These are phyloP conservation scores for Sesamia inferens DNA, from an alignment of 2,888 invertebrate genomes.

Conservation along the genomic window DNA sequence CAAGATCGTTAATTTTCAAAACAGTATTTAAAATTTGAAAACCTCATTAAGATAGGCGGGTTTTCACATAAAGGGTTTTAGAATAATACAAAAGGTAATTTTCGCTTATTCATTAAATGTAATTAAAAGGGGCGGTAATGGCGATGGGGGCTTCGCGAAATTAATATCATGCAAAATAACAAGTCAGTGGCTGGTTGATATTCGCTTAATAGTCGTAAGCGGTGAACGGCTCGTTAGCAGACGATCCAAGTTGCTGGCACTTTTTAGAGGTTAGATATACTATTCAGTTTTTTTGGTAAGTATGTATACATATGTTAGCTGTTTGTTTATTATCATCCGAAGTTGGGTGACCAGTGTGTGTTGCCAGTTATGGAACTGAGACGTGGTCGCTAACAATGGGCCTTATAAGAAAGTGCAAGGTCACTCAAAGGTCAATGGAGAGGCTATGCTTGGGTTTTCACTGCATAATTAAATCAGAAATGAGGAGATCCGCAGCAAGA, in stretches of 20 bases:
- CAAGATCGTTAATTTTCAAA: conserved; percentile 84
- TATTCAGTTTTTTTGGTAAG: not conserved
- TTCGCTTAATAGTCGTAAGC: conserved; percentile 55
- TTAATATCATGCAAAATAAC: conserved; percentile 79
- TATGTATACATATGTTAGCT: not conserved
- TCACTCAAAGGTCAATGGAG: too few relatives aligned
- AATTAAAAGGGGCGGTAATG: conserved; percentile 86
- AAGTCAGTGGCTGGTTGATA: conserved; percentile 66
- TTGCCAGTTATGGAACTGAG: too few relatives aligned
- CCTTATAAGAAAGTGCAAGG: too few relatives aligned
- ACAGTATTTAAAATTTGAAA: conserved; percentile 86
- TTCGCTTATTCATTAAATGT: conserved; percentile 89
- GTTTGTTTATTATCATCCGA: not conserved
- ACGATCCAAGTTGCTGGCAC: conserved; percentile 41
- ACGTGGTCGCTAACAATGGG: too few relatives aligned
- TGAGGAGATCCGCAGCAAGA: too few relatives aligned
- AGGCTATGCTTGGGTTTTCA: too few relatives aligned
- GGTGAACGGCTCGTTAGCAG: conserved; percentile 53
- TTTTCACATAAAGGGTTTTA: conserved; percentile 82
- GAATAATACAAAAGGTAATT: conserved; percentile 88
- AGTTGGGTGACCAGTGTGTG: too few relatives aligned
- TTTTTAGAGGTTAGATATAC: conserved; percentile 33
- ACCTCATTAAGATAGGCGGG: conserved; percentile 87
- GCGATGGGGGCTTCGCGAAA: conserved; percentile 73
- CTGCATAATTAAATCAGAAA: too few relatives aligned